Base-by-base conservation (phyloP, 1,140 invertebrate genomes). In the Calephelis nemesis region DNA sequence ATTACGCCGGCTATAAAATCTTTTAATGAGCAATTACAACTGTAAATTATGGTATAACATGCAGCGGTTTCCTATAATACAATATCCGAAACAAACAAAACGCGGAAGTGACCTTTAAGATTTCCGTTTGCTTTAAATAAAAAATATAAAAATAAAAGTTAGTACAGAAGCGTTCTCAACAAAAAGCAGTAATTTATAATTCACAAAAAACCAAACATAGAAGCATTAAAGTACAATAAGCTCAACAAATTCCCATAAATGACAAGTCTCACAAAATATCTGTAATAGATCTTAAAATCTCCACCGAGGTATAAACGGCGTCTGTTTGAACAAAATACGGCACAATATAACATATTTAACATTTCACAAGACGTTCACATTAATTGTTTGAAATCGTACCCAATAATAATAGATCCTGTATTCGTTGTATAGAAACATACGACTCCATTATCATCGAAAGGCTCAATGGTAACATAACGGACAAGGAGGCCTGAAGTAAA, bases 381-480 rank as follows among this genome's bases (percentile, higher is more conserved):
- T 73, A 62, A 76, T 72, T 77, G 69, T 71, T 77, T 76, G 78
- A 78, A 73, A 77, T 86, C 85, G 78, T 88, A 90, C 88, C 88
- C 79, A 82, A 73, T 67, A 83, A 67, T 79, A 88, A 82, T 66
- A 88, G 68, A 58, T 71, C 74, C 75, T 90, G 74, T 71, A 90
- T 82, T 69, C 87, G 84, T 15, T 66, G 79, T 63, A 90, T 68
- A 72, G 85, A 84, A 63, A 78, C 76, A 78, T 75, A 78, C n/a
- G 79, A 70, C 76, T 90, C 88, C 83, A 87, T 83, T 65, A 71
- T 67, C 67, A 83, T 87, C 69, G 95, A 94, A 3, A 97, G 91
- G 7, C 94, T 94, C 71, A 93, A 88, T 0, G 97, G 96, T 84
- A 97, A 94, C 76, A 94, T 93, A 39, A 97, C 93, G 7, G 95